Evolutionary conservation across 2,797 vertebrate species (phyloP), one percentile per base, ranked within the genome.

Genomic region (Dicrostonyx torquatus): DNA sequence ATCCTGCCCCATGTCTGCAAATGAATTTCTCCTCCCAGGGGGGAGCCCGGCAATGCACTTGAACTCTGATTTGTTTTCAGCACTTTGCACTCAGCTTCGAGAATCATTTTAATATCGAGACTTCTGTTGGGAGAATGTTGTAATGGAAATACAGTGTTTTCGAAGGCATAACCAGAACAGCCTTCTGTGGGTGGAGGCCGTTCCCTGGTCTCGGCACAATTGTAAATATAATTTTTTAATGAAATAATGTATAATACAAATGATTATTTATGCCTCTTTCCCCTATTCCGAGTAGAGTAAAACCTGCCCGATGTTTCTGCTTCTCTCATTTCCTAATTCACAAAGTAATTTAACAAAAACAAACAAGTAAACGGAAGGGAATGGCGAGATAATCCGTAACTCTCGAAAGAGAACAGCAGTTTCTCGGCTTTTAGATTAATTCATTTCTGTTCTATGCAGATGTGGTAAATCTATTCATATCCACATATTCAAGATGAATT

Each of bases 281-380:
- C 66, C 96, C 96, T 93, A 60, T 97, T 97, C 97, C 79, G 94
- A 97, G 95, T 79, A 93, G 88, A 89, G 89, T 70, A 94, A 94
- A 96, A 50, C 8, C 92, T 90, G 78, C 82, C 87, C 48, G 10
- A 91, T 66, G 53, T 97, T 96, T 87, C 60, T 3, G 66, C 76
- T 90, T 89, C 85, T n/a, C 95, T 96, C 95, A 34, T 97, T 97
- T 97, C 96, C 96, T 97, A 96, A 96, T 97, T 96, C 96, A 93
- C 97, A 94, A 97, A 94, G 97, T 97, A 94, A 96, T 97, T 98
- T 97, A 97, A 97, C 88, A 97, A 96, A 96, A 97, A 95, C 97
- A 96, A 95, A 95, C 97, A 96, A 93, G 90, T 31, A 89, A 96
- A 92, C 93, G 96, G 96, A 87, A 89, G 97, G 96, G 96, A 97